These are phyloP conservation scores for Scaptomyza reducta DNA, from an alignment of 2,888 invertebrate species.

Conservation along the genomic window DNA sequence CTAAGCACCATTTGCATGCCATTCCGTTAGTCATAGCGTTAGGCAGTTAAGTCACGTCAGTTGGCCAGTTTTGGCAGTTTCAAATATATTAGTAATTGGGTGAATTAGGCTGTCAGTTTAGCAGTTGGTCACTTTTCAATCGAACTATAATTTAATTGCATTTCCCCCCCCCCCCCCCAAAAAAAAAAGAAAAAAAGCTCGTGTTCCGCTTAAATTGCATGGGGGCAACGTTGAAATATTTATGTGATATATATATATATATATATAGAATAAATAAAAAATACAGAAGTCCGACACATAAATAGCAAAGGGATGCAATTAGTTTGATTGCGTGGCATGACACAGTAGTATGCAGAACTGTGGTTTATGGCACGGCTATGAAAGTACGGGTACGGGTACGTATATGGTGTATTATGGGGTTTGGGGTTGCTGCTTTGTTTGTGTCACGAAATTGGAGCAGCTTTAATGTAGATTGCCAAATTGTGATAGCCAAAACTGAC, in stretches of 20 bases:
- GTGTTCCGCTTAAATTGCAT: too few relatives aligned
- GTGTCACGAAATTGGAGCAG: slow-evolving; percentile 27
- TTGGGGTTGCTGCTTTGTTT: neutral
- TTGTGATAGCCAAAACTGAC: slow-evolving; percentile 39
- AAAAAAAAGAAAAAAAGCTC: slow-evolving; percentile 7
- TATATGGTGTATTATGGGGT: too few relatives aligned
- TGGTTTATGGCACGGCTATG: slow-evolving; percentile 5
- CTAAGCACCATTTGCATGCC: slow-evolving; percentile 39
- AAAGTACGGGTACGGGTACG: neutral
- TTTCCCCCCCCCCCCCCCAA: too few relatives aligned
- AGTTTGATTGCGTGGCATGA: slow-evolving; percentile 49
- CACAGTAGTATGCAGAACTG: slow-evolving; percentile 25
- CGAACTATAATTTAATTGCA: slow-evolving; percentile 60
- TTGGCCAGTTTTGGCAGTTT: slow-evolving; percentile 1
- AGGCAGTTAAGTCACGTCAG: neutral
- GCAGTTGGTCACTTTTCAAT: slow-evolving; percentile 49
- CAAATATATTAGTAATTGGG: neutral
- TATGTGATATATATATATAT: too few relatives aligned
- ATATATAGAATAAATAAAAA: neutral
- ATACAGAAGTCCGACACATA: slow-evolving; percentile 27
- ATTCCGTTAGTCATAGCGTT: slow-evolving; percentile 13
- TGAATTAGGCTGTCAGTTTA: slow-evolving; percentile 15
- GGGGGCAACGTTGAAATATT: too few relatives aligned
- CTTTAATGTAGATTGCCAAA: slow-evolving; percentile 46
- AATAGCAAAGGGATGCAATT: slow-evolving; percentile 53